A percentile compares a stretch with the other conserved stretches of the same genome.
Conservation (phyloP, 2,113 vertebrate genomes). For the Brachionichthys hirsutus region DNA sequence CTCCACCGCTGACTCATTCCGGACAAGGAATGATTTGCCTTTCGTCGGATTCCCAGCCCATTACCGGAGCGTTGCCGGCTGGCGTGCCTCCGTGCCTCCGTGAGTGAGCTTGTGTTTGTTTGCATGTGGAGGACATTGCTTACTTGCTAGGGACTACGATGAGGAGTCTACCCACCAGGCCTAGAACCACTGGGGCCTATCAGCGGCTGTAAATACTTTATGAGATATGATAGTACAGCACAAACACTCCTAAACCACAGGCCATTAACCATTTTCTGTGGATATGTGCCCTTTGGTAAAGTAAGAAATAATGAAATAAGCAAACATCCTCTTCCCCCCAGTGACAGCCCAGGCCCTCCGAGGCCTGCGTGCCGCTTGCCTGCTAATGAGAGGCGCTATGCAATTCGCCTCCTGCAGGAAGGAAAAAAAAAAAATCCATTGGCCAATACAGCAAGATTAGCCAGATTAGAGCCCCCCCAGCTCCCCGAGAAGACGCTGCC, state of each 20-base stretch:
- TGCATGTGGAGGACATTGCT: constrained; percentile 23
- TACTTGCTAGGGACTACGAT: constrained; percentile 37
- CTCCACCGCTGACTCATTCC: constrained; percentile 50
- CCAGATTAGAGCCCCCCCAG: constrained; percentile 52
- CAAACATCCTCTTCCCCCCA: constrained; percentile 66
- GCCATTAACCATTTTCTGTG: constrained; percentile 70
- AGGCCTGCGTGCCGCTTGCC: constrained; percentile 57
- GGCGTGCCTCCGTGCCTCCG: too few relatives aligned
- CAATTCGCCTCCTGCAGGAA: constrained; percentile 40
- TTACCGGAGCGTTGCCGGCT: constrained; percentile 38
- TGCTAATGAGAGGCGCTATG: constrained; percentile 69
- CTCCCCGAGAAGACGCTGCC: constrained; percentile 18
- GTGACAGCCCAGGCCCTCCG: constrained; percentile 58
- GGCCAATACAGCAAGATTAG: constrained; percentile 50
- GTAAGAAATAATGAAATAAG: constrained; percentile 76
- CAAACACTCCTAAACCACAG: constrained; percentile 75
- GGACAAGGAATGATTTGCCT: constrained; percentile 42
- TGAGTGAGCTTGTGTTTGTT: constrained; percentile 20
- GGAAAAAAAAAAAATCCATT: constrained; percentile 23
- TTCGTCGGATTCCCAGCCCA: constrained; percentile 7
- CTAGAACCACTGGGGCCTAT: constrained; percentile 71
- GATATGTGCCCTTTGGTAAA: constrained; percentile 73
- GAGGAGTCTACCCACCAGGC: constrained; percentile 67
- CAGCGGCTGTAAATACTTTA: constrained; percentile 77
- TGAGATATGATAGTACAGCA: constrained; percentile 76